Evolutionary conservation across 2,797 vertebrate species (phyloP), one percentile per base, ranked within the genome.

Genomic region (Helicolenus hilgendorfi): DNA sequence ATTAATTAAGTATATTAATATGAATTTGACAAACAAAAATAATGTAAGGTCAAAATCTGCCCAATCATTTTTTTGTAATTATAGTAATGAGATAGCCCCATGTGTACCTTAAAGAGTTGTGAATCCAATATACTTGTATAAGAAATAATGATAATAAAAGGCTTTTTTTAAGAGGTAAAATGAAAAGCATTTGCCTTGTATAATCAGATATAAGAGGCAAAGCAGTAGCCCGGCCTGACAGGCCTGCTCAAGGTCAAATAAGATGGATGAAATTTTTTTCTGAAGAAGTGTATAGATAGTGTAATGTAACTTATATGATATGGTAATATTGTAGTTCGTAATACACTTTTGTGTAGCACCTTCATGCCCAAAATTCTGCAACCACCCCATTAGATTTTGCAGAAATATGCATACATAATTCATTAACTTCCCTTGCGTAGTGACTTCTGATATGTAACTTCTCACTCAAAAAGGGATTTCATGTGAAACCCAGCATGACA

Each of bases 181-280:
- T 45, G 4, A 59, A 63, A 76, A 65, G 38, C 2, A 1, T 41
- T 80, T 79, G 5, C 62, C 7, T 13, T 81, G 15, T 62, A 5
- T 33, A 14, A 49, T 45, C 31, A 74, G 20, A 31, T 29, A 73
- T 69, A 38, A 26, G 15, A 74, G 29, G 55, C 31, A 56, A 69
- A 83, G 10, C 33, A 36, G 27, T 63, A 49, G 60, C 56, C 33
- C 10, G 29, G 49, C 22, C 38, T 41, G 45, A 79, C 35, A 77
- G 83, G 53, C 65, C 82, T 83, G 83, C 77, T 94, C 92, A 94
- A 93, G 92, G 93, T 93, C 92, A 93, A 67, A 84, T 87, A 41
- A 41, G 5, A 41, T 41, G 2, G 38, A 41, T 41, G 38, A 41
- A 3, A 49, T 20, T 75, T 24, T 0, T 22, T 72, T 27, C 26